Percentiles rank a stretch among this genome's conserved stretches.
Conservation (phyloP, 1,140 invertebrate species). For the Tetramorium parvispinum region DNA sequence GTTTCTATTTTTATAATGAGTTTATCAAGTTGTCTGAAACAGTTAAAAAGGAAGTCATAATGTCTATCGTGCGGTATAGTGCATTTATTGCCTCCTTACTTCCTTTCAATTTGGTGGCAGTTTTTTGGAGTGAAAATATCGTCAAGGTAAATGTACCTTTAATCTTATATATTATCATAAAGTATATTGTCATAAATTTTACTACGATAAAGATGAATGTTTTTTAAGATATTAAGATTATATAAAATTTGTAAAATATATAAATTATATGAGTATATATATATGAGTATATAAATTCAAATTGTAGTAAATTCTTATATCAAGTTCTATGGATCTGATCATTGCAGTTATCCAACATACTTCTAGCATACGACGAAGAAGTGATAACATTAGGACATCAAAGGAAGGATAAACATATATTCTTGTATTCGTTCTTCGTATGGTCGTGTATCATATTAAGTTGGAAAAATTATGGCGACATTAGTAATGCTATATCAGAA, state of each 20-base stretch:
- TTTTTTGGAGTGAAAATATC: not conserved
- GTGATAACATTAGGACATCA: not conserved
- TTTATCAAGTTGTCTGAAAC: not conserved
- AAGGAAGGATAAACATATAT: constrained; percentile 24
- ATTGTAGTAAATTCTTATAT: not conserved
- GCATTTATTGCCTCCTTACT: not conserved
- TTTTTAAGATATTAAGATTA: not conserved
- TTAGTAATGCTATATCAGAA: not conserved
- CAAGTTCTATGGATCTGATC: not conserved
- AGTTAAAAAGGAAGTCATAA: too few species aligned
- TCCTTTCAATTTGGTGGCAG: not conserved
- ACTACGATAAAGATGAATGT: not conserved
- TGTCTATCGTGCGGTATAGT: not conserved
- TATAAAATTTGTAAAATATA: not conserved
- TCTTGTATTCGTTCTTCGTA: not conserved
- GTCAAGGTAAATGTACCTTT: not conserved
- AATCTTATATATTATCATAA: not conserved
- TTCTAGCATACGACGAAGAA: constrained; percentile 9
- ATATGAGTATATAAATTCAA: not conserved
- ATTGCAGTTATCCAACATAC: constrained; percentile 3
- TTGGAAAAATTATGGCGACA: not conserved
- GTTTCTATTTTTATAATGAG: not conserved
- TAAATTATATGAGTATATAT: too few species aligned
- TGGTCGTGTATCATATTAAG: not conserved
- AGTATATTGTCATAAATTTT: too few species aligned